These are phyloP conservation scores for Coregonus sp. DNA, from an alignment of 2,797 vertebrate genomes.

Conservation along the genomic window DNA sequence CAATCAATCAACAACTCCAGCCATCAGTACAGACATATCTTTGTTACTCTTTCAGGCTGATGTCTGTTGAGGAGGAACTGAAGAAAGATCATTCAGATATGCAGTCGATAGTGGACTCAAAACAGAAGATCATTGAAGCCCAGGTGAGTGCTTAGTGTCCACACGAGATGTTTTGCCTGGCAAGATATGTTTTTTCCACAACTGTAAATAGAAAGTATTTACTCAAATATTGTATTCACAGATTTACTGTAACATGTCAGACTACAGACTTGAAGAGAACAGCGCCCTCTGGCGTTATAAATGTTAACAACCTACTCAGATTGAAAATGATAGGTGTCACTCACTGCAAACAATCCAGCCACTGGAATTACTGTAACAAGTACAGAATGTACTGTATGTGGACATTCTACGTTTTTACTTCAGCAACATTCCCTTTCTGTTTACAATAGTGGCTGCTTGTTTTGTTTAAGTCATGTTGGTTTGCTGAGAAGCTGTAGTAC, in stretches of 20 bases:
- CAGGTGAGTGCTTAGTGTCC: constrained; percentile 75
- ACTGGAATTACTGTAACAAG: not conserved
- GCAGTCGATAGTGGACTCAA: constrained; percentile 95
- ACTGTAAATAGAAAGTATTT: not conserved
- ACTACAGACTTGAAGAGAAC: not conserved
- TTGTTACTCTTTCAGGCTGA: constrained; percentile 76
- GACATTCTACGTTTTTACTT: not conserved
- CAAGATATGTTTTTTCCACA: not conserved
- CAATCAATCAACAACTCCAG: not conserved
- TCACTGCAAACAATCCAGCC: not conserved
- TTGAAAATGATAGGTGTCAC: not conserved
- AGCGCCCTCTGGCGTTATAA: constrained; percentile 38
- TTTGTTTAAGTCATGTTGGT: too few relatives aligned
- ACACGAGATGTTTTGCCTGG: not conserved
- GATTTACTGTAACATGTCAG: not conserved
- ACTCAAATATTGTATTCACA: not conserved
- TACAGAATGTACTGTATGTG: not conserved
- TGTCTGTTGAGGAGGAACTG: constrained; percentile 94
- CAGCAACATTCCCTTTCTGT: not conserved
- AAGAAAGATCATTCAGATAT: constrained; percentile 96
- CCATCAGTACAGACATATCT: not conserved
- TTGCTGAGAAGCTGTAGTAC: not conserved
- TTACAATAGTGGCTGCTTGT: not conserved
- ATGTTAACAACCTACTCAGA: constrained; percentile 11
- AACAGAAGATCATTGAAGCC: constrained; percentile 95